A percentile compares a stretch with the other conserved stretches of the same genome.
These are phyloP conservation scores for Araneus ventricosus DNA, from an alignment of 1,140 invertebrate species.

Conservation along the genomic window DNA sequence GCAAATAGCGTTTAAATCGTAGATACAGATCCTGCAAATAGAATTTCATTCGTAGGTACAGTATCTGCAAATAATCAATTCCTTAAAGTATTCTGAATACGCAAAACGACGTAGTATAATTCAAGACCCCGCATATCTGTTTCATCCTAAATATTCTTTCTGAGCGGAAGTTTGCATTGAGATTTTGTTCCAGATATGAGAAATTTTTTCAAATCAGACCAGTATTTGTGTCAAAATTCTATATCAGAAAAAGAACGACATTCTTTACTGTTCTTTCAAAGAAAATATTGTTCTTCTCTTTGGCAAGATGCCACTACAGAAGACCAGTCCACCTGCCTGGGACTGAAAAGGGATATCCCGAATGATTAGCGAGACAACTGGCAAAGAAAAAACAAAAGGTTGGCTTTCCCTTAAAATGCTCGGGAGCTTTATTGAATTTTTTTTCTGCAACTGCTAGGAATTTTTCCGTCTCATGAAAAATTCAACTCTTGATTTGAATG, in stretches of 20 bases:
- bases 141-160: no score
- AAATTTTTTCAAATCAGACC: not conserved
- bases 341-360: not conserved
- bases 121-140: no score
- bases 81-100: no score
- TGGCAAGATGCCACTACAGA: not conserved
- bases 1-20: no score
- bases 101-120: no score
- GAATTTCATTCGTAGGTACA: no score
- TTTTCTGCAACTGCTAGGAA: not conserved
- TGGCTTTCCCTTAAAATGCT: not conserved
- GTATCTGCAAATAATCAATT: no score
- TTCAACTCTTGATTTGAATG: slow-evolving; percentile 21
- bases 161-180: not conserved
- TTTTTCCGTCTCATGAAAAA: not conserved
- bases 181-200: not conserved
- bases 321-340: not conserved
- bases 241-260: not conserved
- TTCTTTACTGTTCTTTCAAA: not conserved
- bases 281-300: not conserved
- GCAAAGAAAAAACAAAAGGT: not conserved
- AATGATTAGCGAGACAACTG: not conserved
- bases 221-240: not conserved
- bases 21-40: no score
- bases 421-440: slow-evolving; percentile 2